Base-by-base conservation (phyloP, 2,113 vertebrate genomes). In the Ascaphus truei region DNA sequence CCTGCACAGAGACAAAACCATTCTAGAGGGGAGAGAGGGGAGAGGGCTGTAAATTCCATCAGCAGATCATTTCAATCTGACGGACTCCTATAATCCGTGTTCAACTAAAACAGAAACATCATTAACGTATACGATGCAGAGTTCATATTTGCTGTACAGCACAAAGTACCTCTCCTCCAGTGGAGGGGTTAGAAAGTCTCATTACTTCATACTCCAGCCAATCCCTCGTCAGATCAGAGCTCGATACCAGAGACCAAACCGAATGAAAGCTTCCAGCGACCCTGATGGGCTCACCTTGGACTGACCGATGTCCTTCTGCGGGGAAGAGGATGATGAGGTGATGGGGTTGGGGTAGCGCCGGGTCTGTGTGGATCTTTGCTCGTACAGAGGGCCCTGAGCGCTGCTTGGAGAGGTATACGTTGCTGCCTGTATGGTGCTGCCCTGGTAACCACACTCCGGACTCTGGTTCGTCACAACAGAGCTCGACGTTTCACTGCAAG, bases 261-360 rank as follows among this genome's bases (percentile, higher is more conserved):
- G n/a, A n/a, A n/a, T n/a, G n/a, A n/a, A n/a, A n/a, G n/a, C n/a
- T n/a, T n/a, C n/a, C n/a, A n/a, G n/a, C n/a, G n/a, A n/a, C n/a
- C n/a, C n/a, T n/a, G n/a, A n/a, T n/a, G n/a, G n/a, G n/a, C 75
- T 76, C 79, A 98, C 96, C 92, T 99, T 99, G 79, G 88, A 80
- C 79, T 94, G 84, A 89, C 93, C 90, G 84, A 96, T 84, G 72
- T 98, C 96, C 80, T 98, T 98, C 84, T 98, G 96, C 57, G 96
- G 95, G 58, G 82, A 60, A 18, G 58, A 61, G 4, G 67, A 63
- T 2, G 73, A 71, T 53, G 93, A 92, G 31, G 93, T 93, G 73
- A 91, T 91, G 0, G 93, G 93, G 56, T 92, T 91, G 27, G 95
- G 94, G 81, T 96, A 98, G 51, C 93, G 91, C 22, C 93, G 86